Base-by-base conservation (phyloP, 2,888 invertebrate genomes). In the Arrhopalites spinosus region DNA sequence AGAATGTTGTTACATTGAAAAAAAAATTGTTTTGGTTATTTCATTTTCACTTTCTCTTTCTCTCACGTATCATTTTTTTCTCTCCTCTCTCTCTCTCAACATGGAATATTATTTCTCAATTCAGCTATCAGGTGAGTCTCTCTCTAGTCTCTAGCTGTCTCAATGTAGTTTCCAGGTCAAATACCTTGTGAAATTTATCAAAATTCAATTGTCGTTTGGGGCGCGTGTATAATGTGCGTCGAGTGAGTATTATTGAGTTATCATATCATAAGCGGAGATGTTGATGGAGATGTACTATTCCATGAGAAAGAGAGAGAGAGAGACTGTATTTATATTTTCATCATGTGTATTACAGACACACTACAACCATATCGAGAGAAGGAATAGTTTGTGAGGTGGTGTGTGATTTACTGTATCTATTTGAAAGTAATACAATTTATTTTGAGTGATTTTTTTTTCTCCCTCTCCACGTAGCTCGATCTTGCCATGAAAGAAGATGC, bases 401-500 rank as follows among this genome's bases (percentile, higher is more conserved):
- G 45, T 69, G 63, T 74, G 63, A 69, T 61, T 63, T 70, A 69
- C 61, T 69, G 69, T 66, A 70, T 71, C 66, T 53, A 70, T 70
- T 64, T 61, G 66, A 68, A 43, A 67, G 74, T 75, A 70, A 75
- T 75, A 61, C 75, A 75, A 70, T 75, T 75, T 75, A 63, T 69
- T 63, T 56, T 73, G 73, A 73, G 73, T 73, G 73, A 73, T 73
- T 73, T 73, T 73, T 73, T 73, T 47, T 72, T 17, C 29, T 27
- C 27, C 23, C 29, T 27, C 27, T 63, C 17, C 43, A 25, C 47
- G 47, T 64, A 95, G 93, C 90, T 99, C 89, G 96, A 98, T 90
- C 92, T 99, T 88, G 91, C 93, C 87, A 92, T 98, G 86, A 95
- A 97, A 88, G 94, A 94, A 85, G 93, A 94, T 86, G 91, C 91